Evolutionary conservation across 2,797 vertebrate genomes (phyloP).

Genomic region (Sardinella longiceps): DNA sequence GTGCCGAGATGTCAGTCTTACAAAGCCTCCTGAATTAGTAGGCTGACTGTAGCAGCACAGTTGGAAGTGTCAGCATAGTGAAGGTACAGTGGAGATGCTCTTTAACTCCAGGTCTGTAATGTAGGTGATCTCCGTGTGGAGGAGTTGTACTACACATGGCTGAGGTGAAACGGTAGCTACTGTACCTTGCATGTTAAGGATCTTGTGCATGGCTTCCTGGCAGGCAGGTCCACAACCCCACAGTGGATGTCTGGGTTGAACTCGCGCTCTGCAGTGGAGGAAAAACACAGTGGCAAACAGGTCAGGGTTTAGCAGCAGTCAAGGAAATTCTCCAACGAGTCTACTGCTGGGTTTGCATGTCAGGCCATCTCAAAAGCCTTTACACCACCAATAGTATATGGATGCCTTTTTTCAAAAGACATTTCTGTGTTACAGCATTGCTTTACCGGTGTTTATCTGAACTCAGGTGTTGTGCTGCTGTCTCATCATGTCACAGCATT

Average conservation of each 20-base stretch:
- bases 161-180: not conserved
- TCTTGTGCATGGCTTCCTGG: constrained; percentile 98
- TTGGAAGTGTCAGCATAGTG: not conserved
- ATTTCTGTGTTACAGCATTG: not conserved
- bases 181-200: constrained; percentile 99
- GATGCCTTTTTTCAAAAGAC: not conserved
- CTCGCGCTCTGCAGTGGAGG: constrained; percentile 85
- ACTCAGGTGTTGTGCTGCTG: not conserved
- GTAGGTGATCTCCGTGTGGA: not conserved
- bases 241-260: constrained; percentile 98
- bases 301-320: not conserved
- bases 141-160: not conserved
- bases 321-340: not conserved
- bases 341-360: not conserved
- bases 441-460: too few relatives aligned
- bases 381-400: not conserved
- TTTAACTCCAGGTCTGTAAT: too few relatives aligned
- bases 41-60: not conserved
- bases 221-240: constrained; percentile 94
- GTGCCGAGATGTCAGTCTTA: not conserved
- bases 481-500: too few relatives aligned
- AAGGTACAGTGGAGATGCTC: too few relatives aligned
- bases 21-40: too few relatives aligned
- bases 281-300: not conserved
- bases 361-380: not conserved